Base-by-base conservation (phyloP, 2,113 vertebrate species). In the Steatornis caripensis region DNA sequence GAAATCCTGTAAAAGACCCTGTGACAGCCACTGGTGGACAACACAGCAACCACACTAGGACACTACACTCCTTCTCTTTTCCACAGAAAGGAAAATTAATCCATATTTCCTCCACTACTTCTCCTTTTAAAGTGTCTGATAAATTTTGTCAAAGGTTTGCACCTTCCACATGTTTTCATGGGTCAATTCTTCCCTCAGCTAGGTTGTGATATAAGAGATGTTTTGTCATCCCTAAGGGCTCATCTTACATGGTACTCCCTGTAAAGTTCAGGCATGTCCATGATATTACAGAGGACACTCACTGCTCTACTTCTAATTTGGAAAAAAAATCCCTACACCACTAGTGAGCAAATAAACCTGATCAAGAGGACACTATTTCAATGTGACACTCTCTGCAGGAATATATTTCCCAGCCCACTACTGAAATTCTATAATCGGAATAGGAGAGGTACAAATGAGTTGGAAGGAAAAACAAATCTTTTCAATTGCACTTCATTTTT, bases 371-470 rank as follows among this genome's bases (percentile, higher is more conserved):
- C 66, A 51, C 19, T 92, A 88, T 97, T 98, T 97, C 91, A 96
- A 27, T 84, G 36, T 89, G 91, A 76, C 55, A 89, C 60, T 15
- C 22, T 69, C 65, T 93, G 37, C 80, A 94, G 76, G 36, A 94
- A 75, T 24, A 64, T 82, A 93, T 93, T 96, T 97, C 79, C 90
- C 62, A 96, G 82, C 18, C 83, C 4, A 0, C 54, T 96, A 93
- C 76, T 94, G 92, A 97, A 97, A 97, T 97, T 96, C 93, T 95
- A 65, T 96, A 71, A 93, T 90, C 83, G 74, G 91, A 95, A 97
- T 79, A 70, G 58, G 66, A 97, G 46, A 90, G 68, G 93, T 97
- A 97, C 89, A 97, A 98, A 97, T 95, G 75, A 92, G 82, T 86
- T 96, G 23, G 62, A 97, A 96, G 75, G 34, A 70, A 93, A 97